Conservation (phyloP, 2,888 invertebrate species). For the Rhamphomyia laevipes region DNA sequence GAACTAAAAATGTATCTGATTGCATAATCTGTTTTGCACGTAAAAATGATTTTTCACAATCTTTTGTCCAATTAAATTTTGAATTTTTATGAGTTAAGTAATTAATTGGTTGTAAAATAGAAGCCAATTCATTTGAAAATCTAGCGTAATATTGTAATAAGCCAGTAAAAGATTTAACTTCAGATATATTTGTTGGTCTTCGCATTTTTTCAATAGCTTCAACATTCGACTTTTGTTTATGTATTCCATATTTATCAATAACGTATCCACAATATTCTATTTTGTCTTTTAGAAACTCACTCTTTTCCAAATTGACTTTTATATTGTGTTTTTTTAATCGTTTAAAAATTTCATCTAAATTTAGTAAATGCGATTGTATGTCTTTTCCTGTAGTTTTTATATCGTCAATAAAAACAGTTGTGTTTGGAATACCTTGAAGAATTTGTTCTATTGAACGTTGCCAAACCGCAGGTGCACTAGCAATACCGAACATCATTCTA, state of each 20-base stretch:
- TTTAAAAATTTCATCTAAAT: conserved; percentile 17
- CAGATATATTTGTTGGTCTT: conserved; percentile 14
- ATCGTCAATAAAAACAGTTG: conserved; percentile 24
- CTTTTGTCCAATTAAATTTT: conserved; percentile 17
- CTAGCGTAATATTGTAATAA: conserved; percentile 23
- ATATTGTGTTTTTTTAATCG: conserved; percentile 16
- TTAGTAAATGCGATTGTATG: conserved; percentile 16
- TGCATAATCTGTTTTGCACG: conserved; percentile 17
- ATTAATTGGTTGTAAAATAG: conserved; percentile 19
- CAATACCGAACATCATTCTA: conserved; percentile 28
- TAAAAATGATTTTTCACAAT: conserved; percentile 17
- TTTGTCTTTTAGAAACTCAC: conserved; percentile 23
- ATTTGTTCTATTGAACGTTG: conserved; percentile 26
- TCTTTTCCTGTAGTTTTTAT: conserved; percentile 19
- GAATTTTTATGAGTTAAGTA: conserved; percentile 15
- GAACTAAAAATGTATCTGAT: too few relatives aligned
- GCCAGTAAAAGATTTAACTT: conserved; percentile 22
- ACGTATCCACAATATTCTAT: conserved; percentile 23
- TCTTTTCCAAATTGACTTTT: conserved; percentile 22
- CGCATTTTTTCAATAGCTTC: conserved; percentile 19
- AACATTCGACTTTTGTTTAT: conserved; percentile 20
- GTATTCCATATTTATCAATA: too few relatives aligned
- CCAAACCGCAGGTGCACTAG: conserved; percentile 27
- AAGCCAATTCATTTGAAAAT: conserved; percentile 11
- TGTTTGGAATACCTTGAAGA: conserved; percentile 20